These are phyloP conservation scores for Cherax destructor DNA, from an alignment of 1,140 invertebrate species.

Conservation along the genomic window DNA sequence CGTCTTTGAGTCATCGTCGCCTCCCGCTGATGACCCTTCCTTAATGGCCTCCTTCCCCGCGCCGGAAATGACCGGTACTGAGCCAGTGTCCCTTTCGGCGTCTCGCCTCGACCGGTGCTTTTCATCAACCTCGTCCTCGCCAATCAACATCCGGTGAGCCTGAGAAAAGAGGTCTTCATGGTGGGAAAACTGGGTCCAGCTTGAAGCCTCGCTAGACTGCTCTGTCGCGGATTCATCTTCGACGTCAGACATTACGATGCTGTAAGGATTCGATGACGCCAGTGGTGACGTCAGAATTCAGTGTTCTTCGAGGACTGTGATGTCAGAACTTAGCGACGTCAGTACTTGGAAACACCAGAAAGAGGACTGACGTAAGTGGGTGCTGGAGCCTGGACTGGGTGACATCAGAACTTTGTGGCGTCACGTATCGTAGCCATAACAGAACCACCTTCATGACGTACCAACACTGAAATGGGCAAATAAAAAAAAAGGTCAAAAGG, in stretches of 20 bases:
- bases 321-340: neutral
- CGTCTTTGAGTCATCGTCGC: too few relatives aligned
- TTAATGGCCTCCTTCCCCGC: neutral
- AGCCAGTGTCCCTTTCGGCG: neutral
- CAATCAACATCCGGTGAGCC: neutral
- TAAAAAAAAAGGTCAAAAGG: too few relatives aligned
- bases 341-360: neutral
- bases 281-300: neutral
- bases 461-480: neutral
- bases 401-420: neutral
- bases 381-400: neutral
- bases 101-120: neutral
- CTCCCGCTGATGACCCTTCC: neutral
- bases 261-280: neutral
- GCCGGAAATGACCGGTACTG: neutral
- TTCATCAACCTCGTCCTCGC: neutral
- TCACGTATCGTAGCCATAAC: neutral
- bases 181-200: neutral
- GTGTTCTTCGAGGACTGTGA: neutral
- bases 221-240: neutral
- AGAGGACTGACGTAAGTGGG: neutral
- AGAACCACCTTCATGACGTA: neutral
- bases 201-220: neutral
- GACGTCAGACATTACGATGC: neutral
- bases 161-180: neutral